Evolutionary conservation across 1,140 invertebrate species (phyloP).

Genomic region (Drosophila auraria): DNA sequence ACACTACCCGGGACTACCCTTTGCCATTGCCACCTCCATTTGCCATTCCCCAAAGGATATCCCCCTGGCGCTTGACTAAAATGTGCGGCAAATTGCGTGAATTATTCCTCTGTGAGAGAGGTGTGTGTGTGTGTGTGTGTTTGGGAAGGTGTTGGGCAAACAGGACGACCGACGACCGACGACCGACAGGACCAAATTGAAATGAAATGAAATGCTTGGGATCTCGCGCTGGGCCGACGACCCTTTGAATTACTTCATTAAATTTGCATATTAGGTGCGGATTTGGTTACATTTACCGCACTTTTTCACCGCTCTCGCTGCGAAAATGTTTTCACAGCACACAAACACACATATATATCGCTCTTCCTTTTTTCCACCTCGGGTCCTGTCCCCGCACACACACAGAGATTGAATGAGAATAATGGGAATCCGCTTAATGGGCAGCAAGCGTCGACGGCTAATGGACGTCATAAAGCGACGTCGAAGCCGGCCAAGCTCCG

Average conservation of each 20-base stretch:
- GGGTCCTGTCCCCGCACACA: not conserved
- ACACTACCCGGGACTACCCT: conserved; percentile 6
- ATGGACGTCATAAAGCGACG: conserved; percentile 50
- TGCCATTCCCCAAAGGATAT: conserved; percentile 7
- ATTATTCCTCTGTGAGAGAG: conserved; percentile 57
- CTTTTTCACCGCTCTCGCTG: conserved; percentile 44
- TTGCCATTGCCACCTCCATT: not conserved
- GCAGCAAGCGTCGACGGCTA: conserved; percentile 38
- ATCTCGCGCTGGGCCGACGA: conserved; percentile 29
- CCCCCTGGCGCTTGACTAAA: conserved; percentile 47
- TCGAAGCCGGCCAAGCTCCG: conserved; percentile 26
- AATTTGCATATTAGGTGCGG: conserved; percentile 82
- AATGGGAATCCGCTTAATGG: conserved; percentile 58
- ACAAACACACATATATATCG: conserved; percentile 4
- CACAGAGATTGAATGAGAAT: conserved; percentile 55
- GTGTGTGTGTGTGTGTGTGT: conserved; percentile 10
- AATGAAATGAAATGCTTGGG: conserved; percentile 60
- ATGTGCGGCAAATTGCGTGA: conserved; percentile 80
- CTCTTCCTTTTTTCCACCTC: conserved; percentile 11
- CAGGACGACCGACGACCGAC: conserved; percentile 15
- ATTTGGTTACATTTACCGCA: conserved; percentile 75
- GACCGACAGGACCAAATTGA: conserved; percentile 58
- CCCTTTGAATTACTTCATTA: conserved; percentile 83
- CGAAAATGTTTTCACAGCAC: conserved; percentile 15
- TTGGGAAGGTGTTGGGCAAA: conserved; percentile 62